Evolutionary conservation across 2,888 invertebrate genomes (phyloP).

Genomic region (Rhorus exstirpatorius): DNA sequence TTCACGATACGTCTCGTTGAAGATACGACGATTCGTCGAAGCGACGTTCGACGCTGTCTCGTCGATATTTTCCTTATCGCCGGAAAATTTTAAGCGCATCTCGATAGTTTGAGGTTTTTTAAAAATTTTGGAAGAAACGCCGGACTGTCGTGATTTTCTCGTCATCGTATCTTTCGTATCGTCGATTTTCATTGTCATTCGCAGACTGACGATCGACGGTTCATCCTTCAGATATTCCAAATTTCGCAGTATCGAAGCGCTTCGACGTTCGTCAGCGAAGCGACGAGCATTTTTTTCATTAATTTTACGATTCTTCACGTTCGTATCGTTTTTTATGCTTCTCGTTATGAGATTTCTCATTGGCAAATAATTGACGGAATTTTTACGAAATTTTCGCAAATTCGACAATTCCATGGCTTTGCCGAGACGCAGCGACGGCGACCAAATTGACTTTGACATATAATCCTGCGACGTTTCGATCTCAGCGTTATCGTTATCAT

Average conservation of each 20-base stretch:
- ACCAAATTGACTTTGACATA: conserved; percentile 21
- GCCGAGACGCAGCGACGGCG: conserved; percentile 36
- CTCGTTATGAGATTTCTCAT: conserved; percentile 38
- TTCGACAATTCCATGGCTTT: conserved; percentile 45
- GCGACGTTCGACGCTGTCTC: neutral
- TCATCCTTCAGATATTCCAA: conserved; percentile 44
- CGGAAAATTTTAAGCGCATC: conserved; percentile 31
- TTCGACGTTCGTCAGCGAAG: neutral
- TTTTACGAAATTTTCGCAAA: conserved; percentile 41
- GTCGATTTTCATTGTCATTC: conserved; percentile 39
- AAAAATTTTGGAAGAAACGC: neutral
- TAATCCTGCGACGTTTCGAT: neutral
- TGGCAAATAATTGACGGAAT: neutral
- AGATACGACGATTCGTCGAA: neutral
- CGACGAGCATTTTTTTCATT: neutral
- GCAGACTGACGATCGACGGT: conserved; percentile 55
- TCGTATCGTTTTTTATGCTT: neutral
- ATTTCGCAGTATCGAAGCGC: conserved; percentile 10
- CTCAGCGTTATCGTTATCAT: conserved; percentile 1
- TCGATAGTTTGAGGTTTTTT: conserved; percentile 32
- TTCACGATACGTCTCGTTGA: neutral
- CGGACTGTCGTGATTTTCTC: conserved; percentile 13
- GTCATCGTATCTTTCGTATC: conserved; percentile 6
- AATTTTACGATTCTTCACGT: neutral
- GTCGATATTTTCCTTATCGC: conserved; percentile 6